Evolutionary conservation across 2,888 invertebrate genomes (phyloP).

Genomic region (Drepanosiphum platanoidis): DNA sequence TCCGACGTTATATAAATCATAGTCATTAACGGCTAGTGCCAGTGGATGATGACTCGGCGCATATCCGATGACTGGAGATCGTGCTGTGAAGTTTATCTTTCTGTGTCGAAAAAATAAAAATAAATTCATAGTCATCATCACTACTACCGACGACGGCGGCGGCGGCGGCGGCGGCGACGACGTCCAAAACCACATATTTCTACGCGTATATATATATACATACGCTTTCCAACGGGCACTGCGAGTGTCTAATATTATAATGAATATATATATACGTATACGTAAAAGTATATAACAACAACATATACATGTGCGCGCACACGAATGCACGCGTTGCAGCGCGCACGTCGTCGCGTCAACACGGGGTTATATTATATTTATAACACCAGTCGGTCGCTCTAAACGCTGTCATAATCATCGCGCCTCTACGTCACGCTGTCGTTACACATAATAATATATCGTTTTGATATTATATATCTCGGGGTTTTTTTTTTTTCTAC

Average conservation of each 20-base stretch:
- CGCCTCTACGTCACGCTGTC: slow-evolving; percentile 42
- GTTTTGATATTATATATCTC: slow-evolving; percentile 50
- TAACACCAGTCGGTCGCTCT: too few species aligned
- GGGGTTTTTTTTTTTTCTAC: slow-evolving; percentile 9
- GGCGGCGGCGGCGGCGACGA: neutral
- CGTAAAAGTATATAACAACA: neutral
- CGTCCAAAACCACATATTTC: slow-evolving; percentile 54
- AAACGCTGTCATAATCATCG: slow-evolving; percentile 61
- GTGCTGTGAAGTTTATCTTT: slow-evolving; percentile 61
- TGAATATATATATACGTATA: neutral
- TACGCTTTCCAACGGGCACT: too few species aligned
- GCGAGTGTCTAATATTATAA: too few species aligned
- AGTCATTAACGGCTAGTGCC: slow-evolving; percentile 56
- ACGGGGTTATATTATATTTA: neutral
- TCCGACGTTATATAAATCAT: slow-evolving; percentile 59
- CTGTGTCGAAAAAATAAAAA: slow-evolving; percentile 36
- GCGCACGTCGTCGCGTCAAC: neutral
- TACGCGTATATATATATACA: slow-evolving; percentile 17
- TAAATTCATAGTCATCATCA: slow-evolving; percentile 60
- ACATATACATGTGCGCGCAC: neutral
- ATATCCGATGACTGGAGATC: slow-evolving; percentile 52
- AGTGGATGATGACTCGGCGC: slow-evolving; percentile 53
- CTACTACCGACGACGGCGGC: slow-evolving; percentile 8
- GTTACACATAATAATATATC: too few species aligned
- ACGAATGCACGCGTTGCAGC: neutral